These are phyloP conservation scores for Chloroceryle inda DNA, from an alignment of 2,797 vertebrate genomes.

Conservation along the genomic window DNA sequence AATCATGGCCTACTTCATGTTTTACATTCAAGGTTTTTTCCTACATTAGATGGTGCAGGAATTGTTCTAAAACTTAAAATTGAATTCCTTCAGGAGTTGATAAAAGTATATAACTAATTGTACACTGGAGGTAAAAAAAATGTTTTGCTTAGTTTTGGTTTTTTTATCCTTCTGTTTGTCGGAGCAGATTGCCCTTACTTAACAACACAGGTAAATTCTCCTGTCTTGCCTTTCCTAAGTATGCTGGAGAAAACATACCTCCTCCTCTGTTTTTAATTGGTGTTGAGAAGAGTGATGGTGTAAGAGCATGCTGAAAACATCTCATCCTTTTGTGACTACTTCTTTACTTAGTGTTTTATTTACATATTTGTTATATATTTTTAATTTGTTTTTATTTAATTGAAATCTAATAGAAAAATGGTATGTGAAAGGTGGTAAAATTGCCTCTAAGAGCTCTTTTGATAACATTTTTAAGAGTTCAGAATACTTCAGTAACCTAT, in stretches of 20 bases:
- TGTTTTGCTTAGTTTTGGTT: neutral
- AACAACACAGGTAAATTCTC: neutral
- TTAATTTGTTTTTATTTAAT: neutral
- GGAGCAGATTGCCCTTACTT: neutral
- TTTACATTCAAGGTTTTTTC: neutral
- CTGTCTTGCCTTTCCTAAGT: neutral
- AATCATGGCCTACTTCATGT: neutral
- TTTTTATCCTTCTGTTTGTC: neutral
- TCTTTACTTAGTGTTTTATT: neutral
- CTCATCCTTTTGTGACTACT: neutral
- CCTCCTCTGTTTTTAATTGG: neutral
- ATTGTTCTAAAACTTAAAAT: neutral
- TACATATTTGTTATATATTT: neutral
- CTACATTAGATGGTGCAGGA: neutral
- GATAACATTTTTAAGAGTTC: neutral
- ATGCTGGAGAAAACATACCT: neutral
- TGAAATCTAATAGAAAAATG: neutral
- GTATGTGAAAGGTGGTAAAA: neutral
- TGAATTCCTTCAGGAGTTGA: neutral
- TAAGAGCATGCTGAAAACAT: neutral
- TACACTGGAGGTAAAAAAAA: neutral
- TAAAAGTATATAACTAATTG: neutral
- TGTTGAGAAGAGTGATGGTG: neutral
- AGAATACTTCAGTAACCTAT: neutral
- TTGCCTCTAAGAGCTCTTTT: neutral